Percentiles rank a stretch among this genome's conserved stretches.
Conservation (phyloP, 2,888 invertebrate genomes). For the Mythimna vitellina region DNA sequence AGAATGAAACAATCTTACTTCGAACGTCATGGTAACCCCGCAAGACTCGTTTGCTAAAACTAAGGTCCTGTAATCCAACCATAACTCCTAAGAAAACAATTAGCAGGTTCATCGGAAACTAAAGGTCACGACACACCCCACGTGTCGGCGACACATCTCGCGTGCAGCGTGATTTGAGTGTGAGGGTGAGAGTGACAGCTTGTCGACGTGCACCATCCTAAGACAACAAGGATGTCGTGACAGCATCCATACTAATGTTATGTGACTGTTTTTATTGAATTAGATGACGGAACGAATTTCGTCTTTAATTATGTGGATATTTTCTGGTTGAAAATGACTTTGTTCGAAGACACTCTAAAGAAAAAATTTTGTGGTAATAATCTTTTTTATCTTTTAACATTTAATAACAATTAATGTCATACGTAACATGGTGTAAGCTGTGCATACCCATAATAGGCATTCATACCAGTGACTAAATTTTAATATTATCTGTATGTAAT, state of each 20-base stretch:
- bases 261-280: slow-evolving; percentile 11
- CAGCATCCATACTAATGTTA: slow-evolving; percentile 30
- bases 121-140: slow-evolving; percentile 49
- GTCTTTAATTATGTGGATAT: background rate
- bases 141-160: slow-evolving; percentile 32
- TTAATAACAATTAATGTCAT: too few relatives aligned
- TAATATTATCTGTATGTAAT: too few relatives aligned
- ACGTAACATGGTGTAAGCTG: too few relatives aligned
- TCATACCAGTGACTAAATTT: too few relatives aligned
- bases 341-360: background rate
- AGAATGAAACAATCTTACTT: too few relatives aligned
- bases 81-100: slow-evolving; percentile 7
- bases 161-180: background rate
- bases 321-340: background rate
- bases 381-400: too few relatives aligned
- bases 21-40: too few relatives aligned
- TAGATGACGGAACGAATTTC: background rate
- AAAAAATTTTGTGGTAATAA: too few relatives aligned
- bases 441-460: too few relatives aligned
- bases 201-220: slow-evolving; percentile 64
- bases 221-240: slow-evolving; percentile 65
- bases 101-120: slow-evolving; percentile 57
- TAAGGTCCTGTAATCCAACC: background rate
- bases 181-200: slow-evolving; percentile 36
- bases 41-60: background rate